Conservation (phyloP, 2,797 vertebrate genomes). For the Bucorvus abyssinicus region DNA sequence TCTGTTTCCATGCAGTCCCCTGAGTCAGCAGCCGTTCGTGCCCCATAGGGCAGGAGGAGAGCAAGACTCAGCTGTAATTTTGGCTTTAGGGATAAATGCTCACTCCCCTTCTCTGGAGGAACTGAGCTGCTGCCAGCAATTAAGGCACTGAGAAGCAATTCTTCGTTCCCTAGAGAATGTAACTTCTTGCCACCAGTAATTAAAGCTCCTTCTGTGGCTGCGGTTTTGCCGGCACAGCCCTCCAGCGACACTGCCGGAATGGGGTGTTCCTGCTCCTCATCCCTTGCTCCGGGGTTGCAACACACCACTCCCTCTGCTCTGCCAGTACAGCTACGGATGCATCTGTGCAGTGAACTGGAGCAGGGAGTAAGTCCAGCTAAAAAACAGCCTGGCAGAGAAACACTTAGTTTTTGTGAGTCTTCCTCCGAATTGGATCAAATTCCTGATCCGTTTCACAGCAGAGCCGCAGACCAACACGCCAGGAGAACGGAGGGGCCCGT, state of each 20-base stretch:
- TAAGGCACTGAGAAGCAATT: neutral
- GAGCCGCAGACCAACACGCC: conserved; percentile 35
- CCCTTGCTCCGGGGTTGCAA: neutral
- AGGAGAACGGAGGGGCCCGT: conserved; percentile 29
- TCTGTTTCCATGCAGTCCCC: neutral
- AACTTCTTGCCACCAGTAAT: conserved; percentile 9
- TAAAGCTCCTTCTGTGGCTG: neutral
- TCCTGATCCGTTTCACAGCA: conserved; percentile 55
- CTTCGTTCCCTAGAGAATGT: neutral
- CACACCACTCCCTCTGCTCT: neutral
- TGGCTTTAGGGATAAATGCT: neutral
- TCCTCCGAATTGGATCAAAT: conserved; percentile 57
- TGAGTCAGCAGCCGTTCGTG: neutral
- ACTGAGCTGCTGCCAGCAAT: conserved; percentile 32
- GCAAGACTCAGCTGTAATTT: neutral
- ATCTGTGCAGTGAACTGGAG: conserved; percentile 11
- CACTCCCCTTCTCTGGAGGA: neutral
- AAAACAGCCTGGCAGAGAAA: conserved; percentile 56
- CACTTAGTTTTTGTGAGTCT: conserved; percentile 1
- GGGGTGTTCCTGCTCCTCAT: neutral
- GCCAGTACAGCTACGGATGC: neutral
- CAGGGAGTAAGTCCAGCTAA: conserved; percentile 10
- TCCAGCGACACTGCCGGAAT: neutral
- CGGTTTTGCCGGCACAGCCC: neutral
- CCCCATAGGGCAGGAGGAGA: neutral